Evolutionary conservation across 2,113 vertebrate genomes (phyloP).

Genomic region (Sciurus niger): DNA sequence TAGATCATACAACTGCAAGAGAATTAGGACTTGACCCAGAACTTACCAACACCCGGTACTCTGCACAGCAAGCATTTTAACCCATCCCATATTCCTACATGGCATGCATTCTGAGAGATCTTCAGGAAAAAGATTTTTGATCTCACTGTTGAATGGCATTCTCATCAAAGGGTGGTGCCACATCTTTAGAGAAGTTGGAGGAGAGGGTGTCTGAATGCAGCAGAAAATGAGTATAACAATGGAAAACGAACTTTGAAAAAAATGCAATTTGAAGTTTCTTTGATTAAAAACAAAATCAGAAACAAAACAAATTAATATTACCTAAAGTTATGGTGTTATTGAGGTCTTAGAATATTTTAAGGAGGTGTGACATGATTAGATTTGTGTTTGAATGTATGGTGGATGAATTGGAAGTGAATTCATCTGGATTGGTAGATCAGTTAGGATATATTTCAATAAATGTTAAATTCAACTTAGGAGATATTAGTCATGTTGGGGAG

Average conservation of each 20-base stretch:
- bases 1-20: slow-evolving; percentile 13
- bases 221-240: not conserved
- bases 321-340: not conserved
- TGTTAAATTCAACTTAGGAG: not conserved
- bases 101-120: not conserved
- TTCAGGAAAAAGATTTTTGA: slow-evolving; percentile 33
- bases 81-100: not conserved
- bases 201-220: not conserved
- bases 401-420: not conserved
- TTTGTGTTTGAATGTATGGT: slow-evolving; percentile 1
- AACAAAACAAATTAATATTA: not conserved
- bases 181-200: not conserved
- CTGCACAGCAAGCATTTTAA: not conserved
- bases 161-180: not conserved
- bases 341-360: slow-evolving; percentile 21
- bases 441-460: slow-evolving; percentile 24
- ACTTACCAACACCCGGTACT: slow-evolving; percentile 56
- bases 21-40: not conserved
- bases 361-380: not conserved
- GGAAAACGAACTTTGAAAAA: not conserved
- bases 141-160: not conserved
- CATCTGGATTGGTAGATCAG: not conserved
- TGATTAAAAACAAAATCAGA: not conserved
- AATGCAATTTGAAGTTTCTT: not conserved
- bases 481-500: not conserved